Conservation (phyloP, 2,888 invertebrate genomes). For the Aphodius sticticus region DNA sequence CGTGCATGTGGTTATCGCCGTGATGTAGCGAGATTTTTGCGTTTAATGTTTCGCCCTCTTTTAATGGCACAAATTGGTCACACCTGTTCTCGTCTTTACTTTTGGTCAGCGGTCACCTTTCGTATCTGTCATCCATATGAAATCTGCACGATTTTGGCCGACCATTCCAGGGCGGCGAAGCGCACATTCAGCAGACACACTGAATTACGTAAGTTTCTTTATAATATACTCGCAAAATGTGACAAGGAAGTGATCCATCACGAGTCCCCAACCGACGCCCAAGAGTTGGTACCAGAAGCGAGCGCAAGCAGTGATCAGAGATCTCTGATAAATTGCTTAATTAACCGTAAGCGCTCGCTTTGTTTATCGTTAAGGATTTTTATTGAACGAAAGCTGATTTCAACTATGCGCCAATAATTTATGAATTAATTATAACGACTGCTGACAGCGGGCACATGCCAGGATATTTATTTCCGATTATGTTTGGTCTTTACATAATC, state of each 20-base stretch:
- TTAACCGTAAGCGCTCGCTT: not conserved
- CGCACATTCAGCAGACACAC: not conserved
- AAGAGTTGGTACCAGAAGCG: not conserved
- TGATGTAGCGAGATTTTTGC: not conserved
- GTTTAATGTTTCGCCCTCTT: not conserved
- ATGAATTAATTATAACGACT: conserved; percentile 4
- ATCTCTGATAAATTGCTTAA: not conserved
- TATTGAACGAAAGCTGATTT: not conserved
- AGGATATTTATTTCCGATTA: not conserved
- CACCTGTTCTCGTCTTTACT: not conserved
- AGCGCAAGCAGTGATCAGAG: not conserved
- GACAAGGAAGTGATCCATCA: not conserved
- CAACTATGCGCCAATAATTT: not conserved
- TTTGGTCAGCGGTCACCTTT: not conserved
- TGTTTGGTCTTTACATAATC: not conserved
- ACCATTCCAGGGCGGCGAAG: not conserved
- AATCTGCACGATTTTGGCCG: not conserved
- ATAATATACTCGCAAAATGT: not conserved
- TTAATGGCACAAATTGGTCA: not conserved
- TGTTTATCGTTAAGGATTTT: not conserved
- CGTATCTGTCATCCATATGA: not conserved
- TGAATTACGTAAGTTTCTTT: not conserved
- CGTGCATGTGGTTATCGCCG: not conserved
- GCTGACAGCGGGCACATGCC: not conserved
- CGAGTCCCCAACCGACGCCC: not conserved